phyloP scores from a whole-genome alignment of 2,113 vertebrate species.

The Sterna hirundo region DNA sequence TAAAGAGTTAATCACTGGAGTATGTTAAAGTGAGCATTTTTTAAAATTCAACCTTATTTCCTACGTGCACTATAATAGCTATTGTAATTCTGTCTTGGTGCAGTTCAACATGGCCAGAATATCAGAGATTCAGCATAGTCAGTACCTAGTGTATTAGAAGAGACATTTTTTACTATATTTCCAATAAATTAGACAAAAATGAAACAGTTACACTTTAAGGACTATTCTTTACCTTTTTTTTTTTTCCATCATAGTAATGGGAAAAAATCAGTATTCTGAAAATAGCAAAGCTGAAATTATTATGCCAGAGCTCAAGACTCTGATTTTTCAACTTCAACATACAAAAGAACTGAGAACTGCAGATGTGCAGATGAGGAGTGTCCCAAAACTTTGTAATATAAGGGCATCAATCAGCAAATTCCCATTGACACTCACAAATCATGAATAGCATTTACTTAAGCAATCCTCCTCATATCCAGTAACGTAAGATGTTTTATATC shows the following conservation, averaged over 20 bases:
- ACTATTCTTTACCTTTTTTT: neutral
- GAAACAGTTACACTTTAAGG: neutral
- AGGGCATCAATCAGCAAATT: neutral
- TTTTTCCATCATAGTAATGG: neutral
- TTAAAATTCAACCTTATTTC: neutral
- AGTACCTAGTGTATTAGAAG: neutral
- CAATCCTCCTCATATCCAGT: neutral
- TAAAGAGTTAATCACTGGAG: neutral
- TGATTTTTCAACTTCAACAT: neutral
- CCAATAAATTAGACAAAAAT: neutral
- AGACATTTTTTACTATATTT: neutral
- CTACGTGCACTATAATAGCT: neutral
- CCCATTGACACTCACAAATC: neutral
- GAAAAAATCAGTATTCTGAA: neutral
- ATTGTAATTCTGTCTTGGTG: neutral
- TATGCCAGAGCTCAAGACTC: neutral
- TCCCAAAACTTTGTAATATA: neutral
- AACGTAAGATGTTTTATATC: neutral
- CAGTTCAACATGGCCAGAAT: neutral
- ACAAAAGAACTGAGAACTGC: neutral
- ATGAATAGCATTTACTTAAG: neutral
- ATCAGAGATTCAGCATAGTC: neutral
- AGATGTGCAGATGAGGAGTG: neutral
- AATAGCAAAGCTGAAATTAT: neutral
- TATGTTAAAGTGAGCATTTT: neutral